phyloP scores from a whole-genome alignment of 2,797 vertebrate genomes.

The Melanotaenia trifasciata region DNA sequence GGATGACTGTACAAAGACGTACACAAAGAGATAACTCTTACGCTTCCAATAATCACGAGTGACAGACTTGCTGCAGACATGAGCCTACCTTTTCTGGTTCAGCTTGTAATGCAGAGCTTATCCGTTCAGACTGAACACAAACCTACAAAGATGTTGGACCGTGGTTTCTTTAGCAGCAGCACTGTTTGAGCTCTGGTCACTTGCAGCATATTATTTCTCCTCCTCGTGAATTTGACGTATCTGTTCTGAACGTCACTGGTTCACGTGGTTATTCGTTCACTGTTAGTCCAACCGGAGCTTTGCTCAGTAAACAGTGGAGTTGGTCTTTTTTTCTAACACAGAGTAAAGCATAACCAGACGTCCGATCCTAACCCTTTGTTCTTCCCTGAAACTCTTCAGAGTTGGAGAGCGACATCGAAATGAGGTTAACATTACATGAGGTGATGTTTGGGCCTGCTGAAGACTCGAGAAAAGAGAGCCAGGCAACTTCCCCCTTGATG shows the following conservation, averaged over 20 bases:
- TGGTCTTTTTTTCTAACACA: constrained; percentile 34
- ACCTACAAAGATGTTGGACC: constrained; percentile 42
- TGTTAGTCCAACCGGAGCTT: constrained; percentile 24
- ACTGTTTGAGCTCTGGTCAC: constrained; percentile 20
- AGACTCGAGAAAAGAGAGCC: constrained; percentile 32
- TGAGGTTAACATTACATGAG: constrained; percentile 65
- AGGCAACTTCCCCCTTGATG: constrained; percentile 18
- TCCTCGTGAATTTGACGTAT: constrained; percentile 11
- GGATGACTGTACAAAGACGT: background rate
- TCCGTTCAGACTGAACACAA: constrained; percentile 31
- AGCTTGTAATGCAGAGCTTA: constrained; percentile 1
- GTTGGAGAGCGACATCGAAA: constrained; percentile 37
- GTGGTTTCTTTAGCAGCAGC: constrained; percentile 52
- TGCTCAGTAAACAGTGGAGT: constrained; percentile 42
- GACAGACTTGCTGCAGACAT: constrained; percentile 10
- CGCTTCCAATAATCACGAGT: constrained; percentile 12
- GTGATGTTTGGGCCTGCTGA: constrained; percentile 49
- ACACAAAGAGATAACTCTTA: constrained; percentile 5
- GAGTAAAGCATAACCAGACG: constrained; percentile 6
- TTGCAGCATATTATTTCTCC: constrained; percentile 31
- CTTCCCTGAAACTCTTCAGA: constrained; percentile 34
- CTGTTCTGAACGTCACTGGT: background rate
- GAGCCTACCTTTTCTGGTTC: background rate
- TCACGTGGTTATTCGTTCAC: constrained; percentile 1
- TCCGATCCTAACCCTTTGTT: constrained; percentile 17